phyloP scores from a whole-genome alignment of 2,888 invertebrate genomes.

The Margaritifera margaritifera region DNA sequence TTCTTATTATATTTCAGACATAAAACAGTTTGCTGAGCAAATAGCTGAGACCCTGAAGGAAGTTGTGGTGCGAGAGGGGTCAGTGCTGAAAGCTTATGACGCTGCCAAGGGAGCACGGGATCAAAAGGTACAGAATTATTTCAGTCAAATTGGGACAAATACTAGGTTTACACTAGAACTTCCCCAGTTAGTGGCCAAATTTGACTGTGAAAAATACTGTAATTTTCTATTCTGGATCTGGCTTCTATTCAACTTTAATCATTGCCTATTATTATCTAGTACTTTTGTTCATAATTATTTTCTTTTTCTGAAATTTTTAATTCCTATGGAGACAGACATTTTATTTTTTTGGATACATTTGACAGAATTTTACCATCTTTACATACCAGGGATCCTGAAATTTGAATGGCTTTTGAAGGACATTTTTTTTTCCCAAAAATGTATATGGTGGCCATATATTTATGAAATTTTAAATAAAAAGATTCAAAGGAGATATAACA shows the following conservation, averaged over 20 bases:
- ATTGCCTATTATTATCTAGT: too few species aligned
- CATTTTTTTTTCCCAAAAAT: background rate
- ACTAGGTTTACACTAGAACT: too few species aligned
- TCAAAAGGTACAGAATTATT: slow-evolving; percentile 48
- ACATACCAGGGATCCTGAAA: background rate
- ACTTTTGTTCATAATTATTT: too few species aligned
- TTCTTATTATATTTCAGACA: slow-evolving; percentile 23
- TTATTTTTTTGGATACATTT: too few species aligned
- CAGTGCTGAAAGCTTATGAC: slow-evolving; percentile 49
- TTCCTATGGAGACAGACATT: too few species aligned
- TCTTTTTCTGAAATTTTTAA: too few species aligned
- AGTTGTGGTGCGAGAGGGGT: slow-evolving; percentile 49
- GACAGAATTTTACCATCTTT: background rate
- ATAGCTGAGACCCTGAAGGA: slow-evolving; percentile 43
- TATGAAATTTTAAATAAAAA: background rate
- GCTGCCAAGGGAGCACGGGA: slow-evolving; percentile 50
- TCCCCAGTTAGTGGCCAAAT: too few species aligned
- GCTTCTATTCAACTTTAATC: too few species aligned
- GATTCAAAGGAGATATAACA: too few species aligned
- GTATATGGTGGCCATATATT: background rate
- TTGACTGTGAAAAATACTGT: too few species aligned
- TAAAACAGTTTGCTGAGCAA: slow-evolving; percentile 25
- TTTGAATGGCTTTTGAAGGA: background rate
- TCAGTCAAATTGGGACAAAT: background rate
- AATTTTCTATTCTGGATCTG: too few species aligned